These are phyloP conservation scores for Eulimnadia texana DNA, from an alignment of 1,140 invertebrate genomes.

Conservation along the genomic window DNA sequence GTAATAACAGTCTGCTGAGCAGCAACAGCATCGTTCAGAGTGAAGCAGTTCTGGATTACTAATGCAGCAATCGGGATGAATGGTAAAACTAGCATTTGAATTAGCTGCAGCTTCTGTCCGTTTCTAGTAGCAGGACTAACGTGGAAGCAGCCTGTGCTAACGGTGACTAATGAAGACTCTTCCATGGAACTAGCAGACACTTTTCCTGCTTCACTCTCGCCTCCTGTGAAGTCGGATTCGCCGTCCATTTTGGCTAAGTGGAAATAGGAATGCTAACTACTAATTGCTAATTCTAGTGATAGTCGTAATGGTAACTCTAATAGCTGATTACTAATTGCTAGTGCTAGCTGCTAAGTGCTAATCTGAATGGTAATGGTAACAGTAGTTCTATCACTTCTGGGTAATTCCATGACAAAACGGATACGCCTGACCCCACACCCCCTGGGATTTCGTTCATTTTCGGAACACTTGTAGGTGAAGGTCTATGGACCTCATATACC, in stretches of 20 bases:
- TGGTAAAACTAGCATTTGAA: conserved; percentile 57
- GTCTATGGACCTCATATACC: too few relatives aligned
- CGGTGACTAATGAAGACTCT: background rate
- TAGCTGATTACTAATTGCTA: too few relatives aligned
- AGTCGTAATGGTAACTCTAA: too few relatives aligned
- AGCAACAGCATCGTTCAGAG: conserved; percentile 48
- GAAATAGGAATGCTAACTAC: too few relatives aligned
- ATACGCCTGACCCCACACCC: too few relatives aligned
- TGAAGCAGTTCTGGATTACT: conserved; percentile 50
- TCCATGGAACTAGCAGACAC: background rate
- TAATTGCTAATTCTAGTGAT: too few relatives aligned
- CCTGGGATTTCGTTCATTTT: too few relatives aligned
- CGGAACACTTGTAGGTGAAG: too few relatives aligned
- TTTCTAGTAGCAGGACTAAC: conserved; percentile 46
- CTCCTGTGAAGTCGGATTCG: background rate
- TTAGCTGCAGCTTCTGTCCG: conserved; percentile 43
- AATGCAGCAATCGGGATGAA: conserved; percentile 72
- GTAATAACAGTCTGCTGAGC: conserved; percentile 62
- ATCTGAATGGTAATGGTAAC: too few relatives aligned
- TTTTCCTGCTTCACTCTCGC: background rate
- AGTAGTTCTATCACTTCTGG: too few relatives aligned
- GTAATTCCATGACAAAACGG: too few relatives aligned
- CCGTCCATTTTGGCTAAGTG: background rate
- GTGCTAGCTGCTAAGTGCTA: too few relatives aligned
- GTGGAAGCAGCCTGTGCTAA: conserved; percentile 4